A percentile compares a stretch with the other conserved stretches of the same genome.
Evolutionary conservation across 2,113 vertebrate species (phyloP).

Genomic region (Cynocephalus volans): DNA sequence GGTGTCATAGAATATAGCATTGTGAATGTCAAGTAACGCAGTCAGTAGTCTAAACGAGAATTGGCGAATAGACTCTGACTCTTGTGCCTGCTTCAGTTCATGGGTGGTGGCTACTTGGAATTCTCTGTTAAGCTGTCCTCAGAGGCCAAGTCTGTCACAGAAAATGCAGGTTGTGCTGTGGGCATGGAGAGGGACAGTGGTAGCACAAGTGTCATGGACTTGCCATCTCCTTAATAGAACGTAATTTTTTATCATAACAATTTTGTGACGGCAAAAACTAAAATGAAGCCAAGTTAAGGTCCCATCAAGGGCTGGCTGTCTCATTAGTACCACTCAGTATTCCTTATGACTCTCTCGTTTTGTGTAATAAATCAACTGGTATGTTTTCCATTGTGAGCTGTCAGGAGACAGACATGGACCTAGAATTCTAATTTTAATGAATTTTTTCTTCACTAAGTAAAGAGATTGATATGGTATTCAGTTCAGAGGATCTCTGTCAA

Average conservation of each 20-base stretch:
- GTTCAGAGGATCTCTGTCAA: not conserved
- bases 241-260: conserved; percentile 59
- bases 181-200: not conserved
- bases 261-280: conserved; percentile 46
- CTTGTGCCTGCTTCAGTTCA: not conserved
- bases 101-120: not conserved
- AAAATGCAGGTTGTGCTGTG: not conserved
- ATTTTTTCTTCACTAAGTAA: not conserved
- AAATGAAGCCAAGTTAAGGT: conserved; percentile 58
- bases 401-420: conserved; percentile 1
- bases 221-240: conserved; percentile 40
- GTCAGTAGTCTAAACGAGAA: not conserved
- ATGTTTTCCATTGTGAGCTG: conserved; percentile 53
- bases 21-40: not conserved
- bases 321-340: conserved; percentile 60
- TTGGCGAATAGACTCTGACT: not conserved
- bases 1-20: not conserved
- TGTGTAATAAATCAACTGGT: conserved; percentile 55
- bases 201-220: not conserved
- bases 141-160: not conserved
- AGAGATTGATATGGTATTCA: not conserved
- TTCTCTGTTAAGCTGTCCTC: not conserved
- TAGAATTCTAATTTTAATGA: conserved; percentile 68
- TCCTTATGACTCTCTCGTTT: conserved; percentile 49
- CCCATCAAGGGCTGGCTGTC: conserved; percentile 47